phyloP scores from a whole-genome alignment of 2,113 vertebrate species.

The Aptenodytes forsteri region DNA sequence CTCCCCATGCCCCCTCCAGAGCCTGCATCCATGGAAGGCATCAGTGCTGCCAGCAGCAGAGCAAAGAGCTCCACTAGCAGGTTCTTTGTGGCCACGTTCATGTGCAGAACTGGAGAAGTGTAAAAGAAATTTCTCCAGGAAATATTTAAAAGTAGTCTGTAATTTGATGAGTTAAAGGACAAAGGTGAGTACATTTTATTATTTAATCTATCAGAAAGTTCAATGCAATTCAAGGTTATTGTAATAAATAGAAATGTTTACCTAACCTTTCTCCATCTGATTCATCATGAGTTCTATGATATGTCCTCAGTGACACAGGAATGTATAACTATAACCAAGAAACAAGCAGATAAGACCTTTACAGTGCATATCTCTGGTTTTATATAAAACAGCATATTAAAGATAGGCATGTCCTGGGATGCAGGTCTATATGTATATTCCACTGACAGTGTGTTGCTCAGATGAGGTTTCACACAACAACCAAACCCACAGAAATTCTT shows the following conservation, averaged over 20 bases:
- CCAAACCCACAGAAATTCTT: neutral
- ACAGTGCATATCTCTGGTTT: neutral
- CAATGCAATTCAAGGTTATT: neutral
- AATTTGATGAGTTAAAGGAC: neutral
- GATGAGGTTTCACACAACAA: neutral
- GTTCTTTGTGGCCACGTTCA: fast-evolving
- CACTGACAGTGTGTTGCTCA: neutral
- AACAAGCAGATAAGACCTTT: neutral
- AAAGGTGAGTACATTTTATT: conserved; percentile 7
- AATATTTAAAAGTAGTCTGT: conserved; percentile 1
- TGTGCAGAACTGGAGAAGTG: neutral
- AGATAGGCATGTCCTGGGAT: fast-evolving
- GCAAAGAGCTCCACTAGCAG: fast-evolving
- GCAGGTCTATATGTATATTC: neutral
- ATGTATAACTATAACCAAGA: neutral
- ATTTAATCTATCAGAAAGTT: conserved; percentile 4
- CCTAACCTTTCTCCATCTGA: neutral
- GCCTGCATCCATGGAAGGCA: fast-evolving
- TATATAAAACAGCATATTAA: neutral
- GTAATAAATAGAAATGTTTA: conserved; percentile 11
- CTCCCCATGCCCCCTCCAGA: fast-evolving
- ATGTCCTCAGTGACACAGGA: neutral
- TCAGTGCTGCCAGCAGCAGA: fast-evolving
- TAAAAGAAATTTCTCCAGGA: neutral
- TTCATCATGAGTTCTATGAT: neutral